phyloP scores from a whole-genome alignment of 1,140 invertebrate genomes.

The Aphelinus atriplicis region DNA sequence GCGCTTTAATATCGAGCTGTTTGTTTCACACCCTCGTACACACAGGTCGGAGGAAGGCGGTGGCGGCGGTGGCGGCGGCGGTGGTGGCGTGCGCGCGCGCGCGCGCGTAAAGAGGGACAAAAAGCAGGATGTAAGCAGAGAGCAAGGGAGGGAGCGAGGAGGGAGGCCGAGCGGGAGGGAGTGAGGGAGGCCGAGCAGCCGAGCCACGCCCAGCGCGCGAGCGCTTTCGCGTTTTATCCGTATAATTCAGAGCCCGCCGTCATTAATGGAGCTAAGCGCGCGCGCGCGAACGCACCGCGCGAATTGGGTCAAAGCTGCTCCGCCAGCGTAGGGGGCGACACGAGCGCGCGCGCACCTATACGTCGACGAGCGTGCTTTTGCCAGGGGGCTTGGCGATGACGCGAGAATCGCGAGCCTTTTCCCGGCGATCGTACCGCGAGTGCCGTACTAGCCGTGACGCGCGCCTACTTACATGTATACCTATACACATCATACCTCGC shows the following conservation, averaged over 20 bases:
- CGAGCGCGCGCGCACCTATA: neutral
- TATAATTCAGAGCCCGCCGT: slow-evolving; percentile 41
- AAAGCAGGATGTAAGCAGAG: neutral
- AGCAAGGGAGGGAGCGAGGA: neutral
- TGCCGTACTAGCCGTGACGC: no score
- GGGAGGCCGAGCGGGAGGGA: no score
- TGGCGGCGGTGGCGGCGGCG: no score
- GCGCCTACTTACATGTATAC: no score
- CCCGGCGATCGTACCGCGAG: no score
- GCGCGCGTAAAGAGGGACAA: neutral
- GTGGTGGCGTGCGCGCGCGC: no score
- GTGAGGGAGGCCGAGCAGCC: neutral
- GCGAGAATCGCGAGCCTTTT: no score
- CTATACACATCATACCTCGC: no score
- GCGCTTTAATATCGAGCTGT: no score
- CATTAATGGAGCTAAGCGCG: slow-evolving; percentile 46
- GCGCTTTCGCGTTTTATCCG: slow-evolving; percentile 18
- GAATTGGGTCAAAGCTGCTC: slow-evolving; percentile 48
- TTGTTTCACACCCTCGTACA: no score
- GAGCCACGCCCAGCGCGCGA: slow-evolving; percentile 9
- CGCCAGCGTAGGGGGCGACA: neutral
- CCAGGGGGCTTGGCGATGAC: no score
- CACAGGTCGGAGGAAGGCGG: no score
- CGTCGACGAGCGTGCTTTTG: neutral
- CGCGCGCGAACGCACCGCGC: neutral